Base-by-base conservation (phyloP, 1,140 invertebrate species). In the Oscheius sp. region DNA sequence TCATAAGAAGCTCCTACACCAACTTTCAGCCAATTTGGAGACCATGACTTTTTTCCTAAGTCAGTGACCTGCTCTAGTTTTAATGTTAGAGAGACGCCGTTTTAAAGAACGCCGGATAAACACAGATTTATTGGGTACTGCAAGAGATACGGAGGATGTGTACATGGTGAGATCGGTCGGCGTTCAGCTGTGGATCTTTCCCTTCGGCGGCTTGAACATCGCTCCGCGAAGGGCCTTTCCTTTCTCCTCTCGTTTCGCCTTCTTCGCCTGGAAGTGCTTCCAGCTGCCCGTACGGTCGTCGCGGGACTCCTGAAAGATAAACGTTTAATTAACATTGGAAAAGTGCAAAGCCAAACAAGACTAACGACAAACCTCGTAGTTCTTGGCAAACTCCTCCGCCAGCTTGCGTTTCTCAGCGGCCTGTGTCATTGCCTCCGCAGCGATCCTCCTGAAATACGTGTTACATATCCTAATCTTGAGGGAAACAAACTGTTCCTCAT, bases 341-440 rank as follows among this genome's bases (percentile, higher is more conserved):
- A 29, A 18, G 15, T 20, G 15, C n/a, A 59, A 59, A 20, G 13
- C 28, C 15, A 18, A 59, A 29, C 28, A 13, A 13, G 28, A 26
- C n/a, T 18, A 18, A 15, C 23, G 20, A n/a, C 61, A 32, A 26
- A 63, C 61, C 63, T 83, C 82, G 67, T 83, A 83, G 65, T 84
- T 83, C 38, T 82, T 82, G 23, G 81, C 79, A 73, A 79, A 83
- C 65, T 83, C 82, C 49, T 83, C 82, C 18, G 84, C 82, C 23
- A 83, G 45, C 52, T 84, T 82, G 28, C 82, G 52, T 42, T 83
- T 83, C 38, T 83, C 82, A 3, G 78, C 75, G 1, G 77, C 77
- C 28, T 74, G 73, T 36, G 74, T 63, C 32, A 73, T 46, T 45
- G 80, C 79, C 36, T 83, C 81, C 23, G 81, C 82, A 26, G 36